phyloP scores from a whole-genome alignment of 2,113 vertebrate genomes.

The Apodemus sylvaticus region DNA sequence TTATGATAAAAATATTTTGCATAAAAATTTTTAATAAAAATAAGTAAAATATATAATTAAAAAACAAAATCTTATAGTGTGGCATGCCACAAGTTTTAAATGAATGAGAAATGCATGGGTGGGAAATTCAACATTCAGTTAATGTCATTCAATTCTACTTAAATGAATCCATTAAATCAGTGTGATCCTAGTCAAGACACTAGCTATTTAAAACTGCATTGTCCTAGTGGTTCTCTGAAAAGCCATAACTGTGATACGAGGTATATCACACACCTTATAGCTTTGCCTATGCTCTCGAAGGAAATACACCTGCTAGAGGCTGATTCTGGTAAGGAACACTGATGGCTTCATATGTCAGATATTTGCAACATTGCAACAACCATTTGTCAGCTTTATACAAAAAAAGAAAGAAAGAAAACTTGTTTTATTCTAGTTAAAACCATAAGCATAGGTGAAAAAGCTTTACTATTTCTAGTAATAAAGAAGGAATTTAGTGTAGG shows the following conservation, averaged over 20 bases:
- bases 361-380: neutral
- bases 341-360: neutral
- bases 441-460: neutral
- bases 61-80: neutral
- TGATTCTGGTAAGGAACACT: neutral
- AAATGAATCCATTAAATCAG: neutral
- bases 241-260: neutral
- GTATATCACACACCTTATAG: neutral
- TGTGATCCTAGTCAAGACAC: neutral
- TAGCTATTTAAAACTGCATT: neutral
- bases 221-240: neutral
- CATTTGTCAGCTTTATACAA: neutral
- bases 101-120: neutral
- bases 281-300: neutral
- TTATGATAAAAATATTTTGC: neutral
- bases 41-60: neutral
- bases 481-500: neutral
- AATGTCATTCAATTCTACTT: neutral
- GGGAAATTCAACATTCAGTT: neutral
- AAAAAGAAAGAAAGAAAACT: neutral
- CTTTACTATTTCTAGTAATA: slow-evolving; percentile 34
- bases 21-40: neutral
- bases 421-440: neutral
- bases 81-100: neutral
- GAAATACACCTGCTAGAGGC: neutral